Evolutionary conservation across 1,140 invertebrate species (phyloP).

Genomic region (Drosophila oshimai): DNA sequence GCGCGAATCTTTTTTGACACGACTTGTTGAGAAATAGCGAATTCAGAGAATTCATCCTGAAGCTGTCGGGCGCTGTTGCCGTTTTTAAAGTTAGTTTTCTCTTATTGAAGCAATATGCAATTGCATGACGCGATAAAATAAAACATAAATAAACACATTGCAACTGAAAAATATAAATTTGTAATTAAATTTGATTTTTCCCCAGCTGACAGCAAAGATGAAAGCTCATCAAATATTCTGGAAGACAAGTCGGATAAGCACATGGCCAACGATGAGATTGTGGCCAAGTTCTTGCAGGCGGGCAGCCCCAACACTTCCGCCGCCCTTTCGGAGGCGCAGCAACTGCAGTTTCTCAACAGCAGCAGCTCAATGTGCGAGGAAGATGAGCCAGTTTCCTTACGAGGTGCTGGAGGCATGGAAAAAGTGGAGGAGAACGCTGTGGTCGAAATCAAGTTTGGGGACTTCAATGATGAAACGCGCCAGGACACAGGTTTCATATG

Average conservation of each 20-base stretch:
- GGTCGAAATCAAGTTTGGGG: constrained; percentile 64
- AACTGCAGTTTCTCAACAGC: constrained; percentile 72
- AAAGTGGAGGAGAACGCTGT: constrained; percentile 18
- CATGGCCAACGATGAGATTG: constrained; percentile 63
- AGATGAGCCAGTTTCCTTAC: constrained; percentile 34
- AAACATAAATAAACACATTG: no score
- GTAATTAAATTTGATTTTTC: neutral
- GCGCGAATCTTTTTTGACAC: no score
- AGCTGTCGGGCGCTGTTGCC: no score
- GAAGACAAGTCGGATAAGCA: constrained; percentile 17
- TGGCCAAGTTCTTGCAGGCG: constrained; percentile 61
- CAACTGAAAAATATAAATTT: neutral
- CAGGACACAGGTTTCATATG: constrained; percentile 48
- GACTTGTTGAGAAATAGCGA: no score
- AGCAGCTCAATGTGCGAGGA: constrained; percentile 69
- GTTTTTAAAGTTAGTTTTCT: no score
- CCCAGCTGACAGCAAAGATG: constrained; percentile 36
- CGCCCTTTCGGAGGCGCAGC: constrained; percentile 16
- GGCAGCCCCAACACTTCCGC: constrained; percentile 13
- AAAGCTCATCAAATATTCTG: neutral
- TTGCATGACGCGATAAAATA: no score
- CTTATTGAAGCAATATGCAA: no score
- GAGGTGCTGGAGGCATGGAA: neutral
- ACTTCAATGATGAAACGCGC: constrained; percentile 55
- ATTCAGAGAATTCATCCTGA: no score